Evolutionary conservation across 2,888 invertebrate genomes (phyloP).

Genomic region (Arge pagana): DNA sequence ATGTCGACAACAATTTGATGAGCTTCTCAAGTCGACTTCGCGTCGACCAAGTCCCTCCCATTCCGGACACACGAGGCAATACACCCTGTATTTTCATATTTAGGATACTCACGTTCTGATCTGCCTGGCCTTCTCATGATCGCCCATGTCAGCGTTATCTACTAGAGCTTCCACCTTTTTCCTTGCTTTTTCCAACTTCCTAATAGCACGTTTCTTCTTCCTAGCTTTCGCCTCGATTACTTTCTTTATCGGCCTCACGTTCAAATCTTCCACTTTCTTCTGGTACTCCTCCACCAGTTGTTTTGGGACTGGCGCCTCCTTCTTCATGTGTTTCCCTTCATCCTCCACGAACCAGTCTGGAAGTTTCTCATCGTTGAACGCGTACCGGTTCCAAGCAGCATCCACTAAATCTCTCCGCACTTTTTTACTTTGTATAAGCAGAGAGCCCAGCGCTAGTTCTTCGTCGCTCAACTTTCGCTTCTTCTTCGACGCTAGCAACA

Average conservation of each 20-base stretch:
- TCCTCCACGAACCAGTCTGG: conserved; percentile 97
- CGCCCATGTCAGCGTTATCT: conserved; percentile 88
- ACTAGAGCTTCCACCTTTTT: conserved; percentile 94
- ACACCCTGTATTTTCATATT: conserved; percentile 3
- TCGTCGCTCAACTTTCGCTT: conserved; percentile 79
- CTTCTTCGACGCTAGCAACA: conserved; percentile 58
- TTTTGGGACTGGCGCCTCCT: conserved; percentile 83
- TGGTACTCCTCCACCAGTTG: conserved; percentile 85
- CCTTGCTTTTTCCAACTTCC: conserved; percentile 88
- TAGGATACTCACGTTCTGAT: conserved; percentile 75
- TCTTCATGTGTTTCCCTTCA: conserved; percentile 87
- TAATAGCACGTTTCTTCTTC: conserved; percentile 89
- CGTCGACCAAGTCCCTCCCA: no score
- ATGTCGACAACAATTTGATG: neutral
- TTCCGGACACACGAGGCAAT: no score
- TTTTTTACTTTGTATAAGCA: conserved; percentile 90
- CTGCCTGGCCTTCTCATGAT: conserved; percentile 90
- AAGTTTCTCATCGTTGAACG: conserved; percentile 87
- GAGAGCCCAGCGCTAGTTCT: conserved; percentile 89
- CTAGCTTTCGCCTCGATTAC: conserved; percentile 97
- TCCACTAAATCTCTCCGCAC: conserved; percentile 88
- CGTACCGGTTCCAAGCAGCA: conserved; percentile 90
- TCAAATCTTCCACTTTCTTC: conserved; percentile 81
- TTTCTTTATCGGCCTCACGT: conserved; percentile 96
- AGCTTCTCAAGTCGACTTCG: neutral